Evolutionary conservation across 2,888 invertebrate species (phyloP).

Genomic region (Busseola fusca): DNA sequence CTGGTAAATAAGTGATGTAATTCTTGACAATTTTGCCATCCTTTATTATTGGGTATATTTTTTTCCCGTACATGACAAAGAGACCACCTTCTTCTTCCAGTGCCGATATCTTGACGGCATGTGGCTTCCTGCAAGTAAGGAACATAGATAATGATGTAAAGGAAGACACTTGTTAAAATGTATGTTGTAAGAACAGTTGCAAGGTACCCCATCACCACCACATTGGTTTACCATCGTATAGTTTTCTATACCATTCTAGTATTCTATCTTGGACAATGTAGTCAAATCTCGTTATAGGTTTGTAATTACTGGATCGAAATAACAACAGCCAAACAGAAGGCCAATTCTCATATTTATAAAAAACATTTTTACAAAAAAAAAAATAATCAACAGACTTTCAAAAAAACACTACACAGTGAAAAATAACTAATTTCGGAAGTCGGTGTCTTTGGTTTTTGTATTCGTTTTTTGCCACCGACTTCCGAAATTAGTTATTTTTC

Average conservation of each 20-base stretch:
- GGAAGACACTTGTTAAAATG: background rate
- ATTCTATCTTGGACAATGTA: background rate
- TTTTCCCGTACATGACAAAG: conserved; percentile 79
- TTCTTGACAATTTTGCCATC: conserved; percentile 75
- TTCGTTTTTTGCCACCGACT: too few species aligned
- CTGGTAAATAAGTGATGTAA: conserved; percentile 69
- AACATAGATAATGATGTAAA: background rate
- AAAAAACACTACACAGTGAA: too few species aligned
- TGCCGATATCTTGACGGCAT: conserved; percentile 71
- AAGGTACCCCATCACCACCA: too few species aligned
- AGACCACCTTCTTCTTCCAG: conserved; percentile 79
- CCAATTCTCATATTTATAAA: background rate
- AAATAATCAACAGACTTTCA: too few species aligned
- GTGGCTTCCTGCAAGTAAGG: conserved; percentile 74
- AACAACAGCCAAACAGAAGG: background rate
- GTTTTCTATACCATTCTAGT: background rate
- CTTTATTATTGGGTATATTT: conserved; percentile 79
- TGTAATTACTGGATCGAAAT: background rate
- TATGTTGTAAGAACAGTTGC: background rate
- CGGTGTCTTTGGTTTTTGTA: too few species aligned
- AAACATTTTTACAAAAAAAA: too few species aligned
- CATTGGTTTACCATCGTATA: background rate
- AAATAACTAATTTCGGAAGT: too few species aligned
- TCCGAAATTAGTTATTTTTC: too few species aligned
- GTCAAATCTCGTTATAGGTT: background rate